A percentile compares a stretch with the other conserved stretches of the same genome.
Conservation (phyloP, 92 coral and sea anemone genomes). For the Meandrina meandrites region DNA sequence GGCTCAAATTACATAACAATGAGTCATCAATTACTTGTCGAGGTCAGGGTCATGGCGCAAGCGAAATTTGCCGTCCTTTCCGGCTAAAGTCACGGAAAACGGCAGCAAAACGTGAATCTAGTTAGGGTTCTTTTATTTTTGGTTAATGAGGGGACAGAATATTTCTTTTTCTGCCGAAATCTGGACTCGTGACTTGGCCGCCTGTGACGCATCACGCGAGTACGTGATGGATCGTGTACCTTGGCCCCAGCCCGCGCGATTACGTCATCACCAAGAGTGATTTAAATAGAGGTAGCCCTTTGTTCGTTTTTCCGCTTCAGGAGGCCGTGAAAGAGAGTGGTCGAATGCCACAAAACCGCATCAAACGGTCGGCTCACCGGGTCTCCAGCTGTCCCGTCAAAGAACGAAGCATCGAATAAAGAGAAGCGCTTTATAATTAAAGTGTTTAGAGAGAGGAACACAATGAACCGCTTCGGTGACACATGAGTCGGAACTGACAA, state of each 20-base stretch:
- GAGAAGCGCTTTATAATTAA: conserved; percentile 22
- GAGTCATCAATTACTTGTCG: conserved; percentile 79
- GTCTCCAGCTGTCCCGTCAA: conserved; percentile 53
- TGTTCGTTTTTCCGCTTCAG: conserved; percentile 67
- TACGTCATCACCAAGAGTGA: conserved; percentile 54
- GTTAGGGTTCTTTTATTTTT: neutral
- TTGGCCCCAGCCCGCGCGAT: conserved; percentile 47
- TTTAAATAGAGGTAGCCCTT: conserved; percentile 47
- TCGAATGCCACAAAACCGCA: conserved; percentile 55
- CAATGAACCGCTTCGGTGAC: conserved; percentile 17
- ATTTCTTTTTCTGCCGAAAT: neutral
- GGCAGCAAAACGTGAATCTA: neutral
- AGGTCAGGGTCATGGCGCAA: conserved; percentile 79
- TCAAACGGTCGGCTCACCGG: conserved; percentile 43
- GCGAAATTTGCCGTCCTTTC: conserved; percentile 30
- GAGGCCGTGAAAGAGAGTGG: conserved; percentile 27
- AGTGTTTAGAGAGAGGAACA: conserved; percentile 5
- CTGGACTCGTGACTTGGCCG: conserved; percentile 41
- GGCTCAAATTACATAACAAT: conserved; percentile 95
- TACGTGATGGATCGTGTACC: conserved; percentile 93
- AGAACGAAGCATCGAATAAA: conserved; percentile 17
- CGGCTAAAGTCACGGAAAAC: conserved; percentile 44
- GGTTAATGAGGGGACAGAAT: neutral
- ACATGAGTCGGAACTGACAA: conserved; percentile 28
- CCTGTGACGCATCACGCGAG: conserved; percentile 60